phyloP scores from a whole-genome alignment of 2,113 vertebrate genomes.

The Erythrocebus patas region DNA sequence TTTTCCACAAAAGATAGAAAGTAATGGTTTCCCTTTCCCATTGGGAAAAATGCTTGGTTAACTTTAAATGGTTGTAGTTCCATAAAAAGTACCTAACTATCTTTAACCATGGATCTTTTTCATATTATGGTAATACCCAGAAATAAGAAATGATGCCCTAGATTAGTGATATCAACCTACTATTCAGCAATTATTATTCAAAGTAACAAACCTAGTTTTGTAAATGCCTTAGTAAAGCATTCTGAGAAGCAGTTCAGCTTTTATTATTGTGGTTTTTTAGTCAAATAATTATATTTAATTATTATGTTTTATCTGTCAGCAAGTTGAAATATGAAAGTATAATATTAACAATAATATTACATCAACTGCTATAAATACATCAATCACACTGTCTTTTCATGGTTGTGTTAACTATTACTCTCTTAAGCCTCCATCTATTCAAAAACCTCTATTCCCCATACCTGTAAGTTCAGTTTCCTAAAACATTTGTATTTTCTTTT shows the following conservation, averaged over 20 bases:
- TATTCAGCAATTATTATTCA: slow-evolving; percentile 17
- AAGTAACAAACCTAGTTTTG: slow-evolving; percentile 46
- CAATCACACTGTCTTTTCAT: background rate
- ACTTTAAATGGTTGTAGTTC: background rate
- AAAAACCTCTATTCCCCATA: background rate
- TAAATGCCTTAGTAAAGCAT: slow-evolving; percentile 51
- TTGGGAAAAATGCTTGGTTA: background rate
- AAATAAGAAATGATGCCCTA: background rate
- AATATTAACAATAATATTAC: slow-evolving; percentile 45
- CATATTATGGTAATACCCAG: background rate
- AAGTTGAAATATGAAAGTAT: slow-evolving; percentile 35
- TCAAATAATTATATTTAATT: slow-evolving; percentile 63
- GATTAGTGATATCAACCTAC: background rate
- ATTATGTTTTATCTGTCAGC: slow-evolving; percentile 54
- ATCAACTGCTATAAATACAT: background rate
- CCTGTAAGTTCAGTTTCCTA: background rate
- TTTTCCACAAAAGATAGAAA: background rate
- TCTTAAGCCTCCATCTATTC: slow-evolving; percentile 5
- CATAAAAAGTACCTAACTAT: background rate
- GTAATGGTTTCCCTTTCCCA: background rate
- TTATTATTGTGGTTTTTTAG: background rate
- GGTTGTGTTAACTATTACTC: slow-evolving; percentile 34
- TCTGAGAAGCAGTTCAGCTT: background rate
- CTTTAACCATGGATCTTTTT: background rate
- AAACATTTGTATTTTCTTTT: slow-evolving; percentile 55